These are phyloP conservation scores for Hetaerina americana DNA, from an alignment of 1,140 invertebrate species.

Conservation along the genomic window DNA sequence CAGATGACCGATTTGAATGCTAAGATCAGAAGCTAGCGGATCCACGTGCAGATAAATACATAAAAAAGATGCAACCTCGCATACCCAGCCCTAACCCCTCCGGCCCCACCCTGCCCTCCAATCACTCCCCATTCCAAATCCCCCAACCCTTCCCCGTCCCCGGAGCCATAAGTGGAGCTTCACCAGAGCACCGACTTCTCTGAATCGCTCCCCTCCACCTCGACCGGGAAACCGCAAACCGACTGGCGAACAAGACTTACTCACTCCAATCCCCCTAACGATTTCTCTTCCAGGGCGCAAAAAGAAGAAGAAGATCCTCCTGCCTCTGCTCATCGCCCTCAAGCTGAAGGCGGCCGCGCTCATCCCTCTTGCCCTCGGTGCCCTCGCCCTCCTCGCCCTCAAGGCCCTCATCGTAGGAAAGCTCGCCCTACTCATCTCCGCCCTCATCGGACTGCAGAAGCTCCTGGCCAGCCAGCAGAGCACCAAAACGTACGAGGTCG, in stretches of 20 bases:
- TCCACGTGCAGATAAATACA: too few relatives aligned
- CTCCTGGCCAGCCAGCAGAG: constrained; percentile 38
- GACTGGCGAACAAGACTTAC: neutral
- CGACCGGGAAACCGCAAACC: neutral
- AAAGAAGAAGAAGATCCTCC: constrained; percentile 47
- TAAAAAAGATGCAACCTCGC: too few relatives aligned
- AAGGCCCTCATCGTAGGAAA: constrained; percentile 71
- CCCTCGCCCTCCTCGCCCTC: constrained; percentile 62
- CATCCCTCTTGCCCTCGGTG: constrained; percentile 59
- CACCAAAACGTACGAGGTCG: constrained; percentile 61
- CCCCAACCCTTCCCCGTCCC: too few relatives aligned
- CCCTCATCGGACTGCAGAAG: constrained; percentile 64
- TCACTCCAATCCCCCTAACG: too few relatives aligned
- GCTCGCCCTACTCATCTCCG: constrained; percentile 58
- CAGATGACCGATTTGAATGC: too few relatives aligned
- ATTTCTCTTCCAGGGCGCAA: constrained; percentile 32
- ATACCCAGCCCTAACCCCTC: too few relatives aligned
- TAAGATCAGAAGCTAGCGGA: too few relatives aligned
- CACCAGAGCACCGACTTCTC: too few relatives aligned
- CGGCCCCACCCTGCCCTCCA: too few relatives aligned
- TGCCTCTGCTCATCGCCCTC: constrained; percentile 56
- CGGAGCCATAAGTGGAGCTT: too few relatives aligned
- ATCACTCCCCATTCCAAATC: too few relatives aligned
- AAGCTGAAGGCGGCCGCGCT: constrained; percentile 66
- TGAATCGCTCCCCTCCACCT: too few relatives aligned